Evolutionary conservation across 2,888 invertebrate species (phyloP).

Genomic region (Cantharis rustica): DNA sequence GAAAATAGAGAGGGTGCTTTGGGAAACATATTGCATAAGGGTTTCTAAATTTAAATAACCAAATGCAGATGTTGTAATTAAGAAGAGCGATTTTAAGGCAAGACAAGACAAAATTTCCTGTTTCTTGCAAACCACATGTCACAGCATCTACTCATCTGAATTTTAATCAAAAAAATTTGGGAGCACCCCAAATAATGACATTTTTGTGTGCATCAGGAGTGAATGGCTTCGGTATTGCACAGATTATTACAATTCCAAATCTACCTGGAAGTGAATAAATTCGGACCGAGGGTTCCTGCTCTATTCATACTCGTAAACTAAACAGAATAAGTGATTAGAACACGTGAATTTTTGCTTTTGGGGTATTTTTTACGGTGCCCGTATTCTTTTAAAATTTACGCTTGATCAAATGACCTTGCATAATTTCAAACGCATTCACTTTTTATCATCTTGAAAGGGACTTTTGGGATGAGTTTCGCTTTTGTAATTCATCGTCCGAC

Average conservation of each 20-base stretch:
- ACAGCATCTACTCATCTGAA: neutral
- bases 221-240: neutral
- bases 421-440: slow-evolving; percentile 26
- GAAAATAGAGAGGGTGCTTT: neutral
- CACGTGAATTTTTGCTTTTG: slow-evolving; percentile 23
- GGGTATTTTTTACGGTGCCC: slow-evolving; percentile 15
- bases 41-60: slow-evolving; percentile 5
- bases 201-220: neutral
- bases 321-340: slow-evolving; percentile 17
- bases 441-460: slow-evolving; percentile 9
- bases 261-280: slow-evolving; percentile 12
- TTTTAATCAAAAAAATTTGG: neutral
- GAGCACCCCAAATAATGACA: neutral
- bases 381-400: slow-evolving; percentile 24
- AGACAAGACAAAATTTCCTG: slow-evolving; percentile 3
- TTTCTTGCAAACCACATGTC: neutral
- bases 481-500: slow-evolving; percentile 6
- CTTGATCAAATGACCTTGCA: slow-evolving; percentile 21
- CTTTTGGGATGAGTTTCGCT: slow-evolving; percentile 16
- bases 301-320: slow-evolving; percentile 4
- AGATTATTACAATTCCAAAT: slow-evolving; percentile 1
- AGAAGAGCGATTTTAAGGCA: neutral
- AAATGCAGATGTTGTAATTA: slow-evolving; percentile 10
- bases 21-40: neutral
- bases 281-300: neutral